Base-by-base conservation (phyloP, 2,888 invertebrate genomes). In the Suillia variegata region DNA sequence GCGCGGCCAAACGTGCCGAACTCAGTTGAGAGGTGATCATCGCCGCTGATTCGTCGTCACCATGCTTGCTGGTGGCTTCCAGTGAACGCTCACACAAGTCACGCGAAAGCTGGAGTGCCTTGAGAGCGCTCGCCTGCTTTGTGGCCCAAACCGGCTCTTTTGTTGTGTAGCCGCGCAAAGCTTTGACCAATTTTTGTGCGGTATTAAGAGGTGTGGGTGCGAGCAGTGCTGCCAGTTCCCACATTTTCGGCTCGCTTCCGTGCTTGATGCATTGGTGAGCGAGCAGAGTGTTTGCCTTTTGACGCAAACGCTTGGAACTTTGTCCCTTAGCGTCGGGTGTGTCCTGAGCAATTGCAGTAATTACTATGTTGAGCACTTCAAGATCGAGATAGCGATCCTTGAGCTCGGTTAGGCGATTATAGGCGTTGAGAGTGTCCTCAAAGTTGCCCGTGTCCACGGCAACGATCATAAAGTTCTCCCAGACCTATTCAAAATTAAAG, bases 391-490 rank as follows among this genome's bases (percentile, higher is more conserved):
- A 93, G 74, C 90, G 90, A 55, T 87, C 87, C 76, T 91, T 90
- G n/a, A 98, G 81, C 76, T 98, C 96, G 31, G 96, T 82, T 50
- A 98, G 82, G 20, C 94, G 87, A 79, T 95, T 91, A 75, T 92
- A 92, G 0, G 95, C 90, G 62, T 89, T 87, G 59, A 98, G 87
- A 2, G 91, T 91, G 79, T 96, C 94, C 56, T 90, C 88, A 79
- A 94, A 93, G 76, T 93, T 89, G 0, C 90, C 90, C 13, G 93
- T 89, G 77, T 97, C 96, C 65, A 91, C 88, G 70, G 93, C 92
- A 22, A 96, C 92, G 22, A 92, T 83, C 82, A 98, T 86, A 58
- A 93, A 89, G 83, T 98, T 99, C 78, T 98, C 97, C 98, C 98
- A 98, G 0, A 91, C 84, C 62, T 63, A 21, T 26, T 26, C 5